Evolutionary conservation across 2,888 invertebrate species (phyloP).

Genomic region (Linhomoeus sp.): DNA sequence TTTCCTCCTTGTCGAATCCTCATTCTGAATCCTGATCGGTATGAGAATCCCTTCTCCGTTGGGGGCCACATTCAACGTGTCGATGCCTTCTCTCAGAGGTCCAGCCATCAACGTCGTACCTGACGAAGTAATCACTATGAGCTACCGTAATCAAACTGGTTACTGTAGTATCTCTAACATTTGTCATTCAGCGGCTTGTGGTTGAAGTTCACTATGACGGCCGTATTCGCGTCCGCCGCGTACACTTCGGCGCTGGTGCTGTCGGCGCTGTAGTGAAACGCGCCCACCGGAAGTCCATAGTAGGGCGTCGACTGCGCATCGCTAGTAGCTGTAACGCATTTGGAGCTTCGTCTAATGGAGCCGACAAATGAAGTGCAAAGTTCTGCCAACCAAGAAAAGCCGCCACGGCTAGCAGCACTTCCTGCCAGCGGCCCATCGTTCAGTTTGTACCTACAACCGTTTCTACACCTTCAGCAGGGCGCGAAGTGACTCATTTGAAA

Average conservation of each 20-base stretch:
- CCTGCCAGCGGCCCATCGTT: too few species aligned
- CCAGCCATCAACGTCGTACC: conserved; percentile 9
- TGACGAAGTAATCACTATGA: too few species aligned
- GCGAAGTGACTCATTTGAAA: too few species aligned
- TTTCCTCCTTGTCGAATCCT: too few species aligned
- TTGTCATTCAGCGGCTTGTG: conserved; percentile 8
- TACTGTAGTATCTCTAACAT: background rate
- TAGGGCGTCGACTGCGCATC: conserved; percentile 5
- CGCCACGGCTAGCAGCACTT: too few species aligned
- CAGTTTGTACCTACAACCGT: too few species aligned
- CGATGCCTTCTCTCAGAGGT: conserved; percentile 7
- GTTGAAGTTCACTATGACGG: conserved; percentile 13
- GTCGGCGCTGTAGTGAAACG: conserved; percentile 11
- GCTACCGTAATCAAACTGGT: too few species aligned
- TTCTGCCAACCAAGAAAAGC: too few species aligned
- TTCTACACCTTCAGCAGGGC: too few species aligned
- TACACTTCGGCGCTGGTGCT: conserved; percentile 14
- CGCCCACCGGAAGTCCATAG: conserved; percentile 15
- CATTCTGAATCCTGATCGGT: background rate
- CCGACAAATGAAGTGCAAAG: too few species aligned
- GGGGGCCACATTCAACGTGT: background rate
- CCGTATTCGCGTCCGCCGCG: conserved; percentile 12
- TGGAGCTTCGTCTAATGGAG: too few species aligned
- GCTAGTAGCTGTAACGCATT: too few species aligned
- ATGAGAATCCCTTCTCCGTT: background rate